Evolutionary conservation across 2,113 vertebrate genomes (phyloP).

Genomic region (Cheirogaleus medius): DNA sequence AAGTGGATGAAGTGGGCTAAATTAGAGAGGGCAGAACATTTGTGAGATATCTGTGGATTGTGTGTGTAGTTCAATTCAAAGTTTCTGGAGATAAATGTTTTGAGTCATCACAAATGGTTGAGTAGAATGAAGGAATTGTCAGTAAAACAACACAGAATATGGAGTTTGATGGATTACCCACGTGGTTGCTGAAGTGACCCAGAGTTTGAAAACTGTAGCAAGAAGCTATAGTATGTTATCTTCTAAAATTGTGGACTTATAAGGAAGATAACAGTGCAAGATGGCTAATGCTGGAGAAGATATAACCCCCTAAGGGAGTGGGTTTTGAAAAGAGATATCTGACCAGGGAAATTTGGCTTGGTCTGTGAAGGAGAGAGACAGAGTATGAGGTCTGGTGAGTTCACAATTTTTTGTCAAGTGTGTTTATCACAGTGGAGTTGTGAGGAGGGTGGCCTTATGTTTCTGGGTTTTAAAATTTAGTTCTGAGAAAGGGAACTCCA

Average conservation of each 20-base stretch:
- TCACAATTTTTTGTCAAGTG: not conserved
- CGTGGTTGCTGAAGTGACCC: not conserved
- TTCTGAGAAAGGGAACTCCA: not conserved
- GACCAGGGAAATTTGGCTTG: not conserved
- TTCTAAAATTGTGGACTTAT: not conserved
- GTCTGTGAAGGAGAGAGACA: not conserved
- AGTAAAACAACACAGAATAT: not conserved
- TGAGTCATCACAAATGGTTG: not conserved
- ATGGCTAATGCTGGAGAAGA: not conserved
- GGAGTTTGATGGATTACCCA: not conserved
- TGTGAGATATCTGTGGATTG: not conserved
- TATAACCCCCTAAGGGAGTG: not conserved
- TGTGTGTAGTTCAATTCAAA: not conserved
- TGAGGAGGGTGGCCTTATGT: not conserved
- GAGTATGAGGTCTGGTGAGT: fast-evolving
- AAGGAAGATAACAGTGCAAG: not conserved
- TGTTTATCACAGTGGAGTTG: not conserved
- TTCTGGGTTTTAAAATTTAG: not conserved
- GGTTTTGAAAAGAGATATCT: not conserved
- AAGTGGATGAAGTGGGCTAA: not conserved
- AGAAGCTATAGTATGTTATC: not conserved
- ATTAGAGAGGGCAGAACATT: not conserved
- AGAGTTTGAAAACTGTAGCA: not conserved
- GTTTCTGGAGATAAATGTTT: not conserved
- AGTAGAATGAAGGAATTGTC: not conserved